phyloP scores from a whole-genome alignment of 1,140 invertebrate genomes.

The Drosophila triauraria region DNA sequence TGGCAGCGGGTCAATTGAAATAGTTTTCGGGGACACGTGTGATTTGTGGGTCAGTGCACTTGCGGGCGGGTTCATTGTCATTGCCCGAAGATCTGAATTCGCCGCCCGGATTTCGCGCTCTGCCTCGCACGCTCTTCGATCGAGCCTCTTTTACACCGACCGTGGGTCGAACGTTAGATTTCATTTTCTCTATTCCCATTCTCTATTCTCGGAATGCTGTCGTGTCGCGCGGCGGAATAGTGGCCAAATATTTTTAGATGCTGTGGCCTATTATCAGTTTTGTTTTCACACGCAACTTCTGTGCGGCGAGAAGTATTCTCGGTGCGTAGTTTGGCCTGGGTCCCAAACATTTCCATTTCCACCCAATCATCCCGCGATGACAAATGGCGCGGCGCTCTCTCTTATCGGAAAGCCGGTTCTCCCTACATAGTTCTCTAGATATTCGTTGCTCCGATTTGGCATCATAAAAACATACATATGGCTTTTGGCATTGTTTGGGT shows the following conservation, averaged over 20 bases:
- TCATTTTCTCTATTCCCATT: background rate
- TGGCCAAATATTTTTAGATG: slow-evolving; percentile 73
- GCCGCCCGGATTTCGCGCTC: slow-evolving; percentile 32
- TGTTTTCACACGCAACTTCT: slow-evolving; percentile 72
- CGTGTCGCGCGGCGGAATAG: slow-evolving; percentile 20
- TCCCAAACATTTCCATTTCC: slow-evolving; percentile 29
- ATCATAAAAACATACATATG: slow-evolving; percentile 12
- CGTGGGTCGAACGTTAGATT: background rate
- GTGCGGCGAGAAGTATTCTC: slow-evolving; percentile 3
- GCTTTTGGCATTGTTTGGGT: background rate
- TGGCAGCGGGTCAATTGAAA: slow-evolving; percentile 5
- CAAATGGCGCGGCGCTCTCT: slow-evolving; percentile 19
- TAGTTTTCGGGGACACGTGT: slow-evolving; percentile 42
- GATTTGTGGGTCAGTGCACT: slow-evolving; percentile 75
- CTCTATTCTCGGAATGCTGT: slow-evolving; percentile 34
- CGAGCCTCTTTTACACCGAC: slow-evolving; percentile 56
- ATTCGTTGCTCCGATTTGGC: slow-evolving; percentile 1
- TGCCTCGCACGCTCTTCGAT: slow-evolving; percentile 12
- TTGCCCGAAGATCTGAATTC: slow-evolving; percentile 30
- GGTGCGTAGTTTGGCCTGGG: slow-evolving; percentile 13
- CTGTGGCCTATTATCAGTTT: slow-evolving; percentile 66
- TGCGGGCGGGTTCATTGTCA: slow-evolving; percentile 69
- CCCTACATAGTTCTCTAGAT: background rate
- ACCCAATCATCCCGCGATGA: slow-evolving; percentile 14
- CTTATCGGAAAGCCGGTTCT: slow-evolving; percentile 40